phyloP scores from a whole-genome alignment of 2,113 vertebrate species.

The Centropus unirufus region DNA sequence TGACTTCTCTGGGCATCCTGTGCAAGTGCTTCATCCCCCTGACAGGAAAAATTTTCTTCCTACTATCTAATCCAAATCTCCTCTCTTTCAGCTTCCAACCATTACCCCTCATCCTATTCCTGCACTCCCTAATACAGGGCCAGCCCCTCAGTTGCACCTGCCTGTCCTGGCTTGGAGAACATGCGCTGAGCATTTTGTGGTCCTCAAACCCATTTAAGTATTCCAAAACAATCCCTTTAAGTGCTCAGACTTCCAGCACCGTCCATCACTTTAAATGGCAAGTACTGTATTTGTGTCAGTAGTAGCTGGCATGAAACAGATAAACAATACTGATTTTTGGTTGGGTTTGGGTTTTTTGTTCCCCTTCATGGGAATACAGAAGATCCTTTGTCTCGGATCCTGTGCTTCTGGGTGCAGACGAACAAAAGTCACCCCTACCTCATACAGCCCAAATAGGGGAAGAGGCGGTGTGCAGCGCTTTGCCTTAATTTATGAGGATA shows the following conservation, averaged over 20 bases:
- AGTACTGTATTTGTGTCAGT: rapidly evolving
- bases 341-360: too few species aligned
- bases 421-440: rapidly evolving
- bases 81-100: too few species aligned
- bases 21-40: too few species aligned
- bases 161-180: rapidly evolving
- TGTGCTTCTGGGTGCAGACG: background rate
- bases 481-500: background rate
- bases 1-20: too few species aligned
- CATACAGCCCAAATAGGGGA: too few species aligned
- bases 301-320: background rate
- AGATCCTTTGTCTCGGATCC: background rate
- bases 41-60: too few species aligned
- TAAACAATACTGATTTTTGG: background rate
- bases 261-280: background rate
- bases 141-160: too few species aligned
- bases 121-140: too few species aligned
- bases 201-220: rapidly evolving
- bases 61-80: too few species aligned
- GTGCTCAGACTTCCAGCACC: rapidly evolving
- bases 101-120: too few species aligned
- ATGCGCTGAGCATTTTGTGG: rapidly evolving
- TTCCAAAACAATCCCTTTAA: background rate
- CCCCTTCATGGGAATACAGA: rapidly evolving
- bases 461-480: rapidly evolving